Base-by-base conservation (phyloP, 2,797 vertebrate genomes). In the Aulostomus chinensis region DNA sequence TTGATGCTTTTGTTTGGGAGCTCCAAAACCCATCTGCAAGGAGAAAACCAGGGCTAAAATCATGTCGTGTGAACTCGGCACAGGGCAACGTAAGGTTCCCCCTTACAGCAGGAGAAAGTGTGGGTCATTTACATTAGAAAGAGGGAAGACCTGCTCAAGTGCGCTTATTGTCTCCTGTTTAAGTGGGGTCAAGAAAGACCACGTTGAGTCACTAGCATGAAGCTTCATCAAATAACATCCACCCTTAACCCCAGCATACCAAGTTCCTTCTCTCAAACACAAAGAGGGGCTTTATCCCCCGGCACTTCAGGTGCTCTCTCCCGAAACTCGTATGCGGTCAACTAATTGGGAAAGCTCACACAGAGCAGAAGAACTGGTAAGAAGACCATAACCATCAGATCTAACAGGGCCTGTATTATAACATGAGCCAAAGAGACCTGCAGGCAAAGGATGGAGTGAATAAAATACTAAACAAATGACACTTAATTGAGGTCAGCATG, bases 401-500 rank as follows among this genome's bases (percentile, higher is more conserved):
- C 63, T 58, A 65, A 63, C 61, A 40, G 43, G 43, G 38, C 40
- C 26, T 41, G 33, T 15, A 25, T 57, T 55, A 55, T 31, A 13
- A 50, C 51, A 21, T 0, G 12, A 55, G 33, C 47, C 47, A 40
- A 37, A 10, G 10, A 68, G 61, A 55, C 72, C 61, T 70, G 34
- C 31, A 73, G 66, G 73, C 58, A 29, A 45, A 63, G 54, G 63
- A 63, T 81, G 63, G 58, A 47, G 45, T 57, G 78, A 73, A 79
- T 73, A 78, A 83, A 81, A 79, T 75, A 81, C 76, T 82, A 77
- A 81, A 83, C 81, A 88, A 90, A 89, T 78, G 85, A 73, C 74
- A 81, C 80, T 88, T 88, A 89, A 91, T 88, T 89, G 87, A 87
- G 82, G 81, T 82, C 80, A 85, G 78, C 53, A 65, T 88, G 88